These are phyloP conservation scores for Ariopsis seemanni DNA, from an alignment of 2,113 vertebrate species.

Conservation along the genomic window DNA sequence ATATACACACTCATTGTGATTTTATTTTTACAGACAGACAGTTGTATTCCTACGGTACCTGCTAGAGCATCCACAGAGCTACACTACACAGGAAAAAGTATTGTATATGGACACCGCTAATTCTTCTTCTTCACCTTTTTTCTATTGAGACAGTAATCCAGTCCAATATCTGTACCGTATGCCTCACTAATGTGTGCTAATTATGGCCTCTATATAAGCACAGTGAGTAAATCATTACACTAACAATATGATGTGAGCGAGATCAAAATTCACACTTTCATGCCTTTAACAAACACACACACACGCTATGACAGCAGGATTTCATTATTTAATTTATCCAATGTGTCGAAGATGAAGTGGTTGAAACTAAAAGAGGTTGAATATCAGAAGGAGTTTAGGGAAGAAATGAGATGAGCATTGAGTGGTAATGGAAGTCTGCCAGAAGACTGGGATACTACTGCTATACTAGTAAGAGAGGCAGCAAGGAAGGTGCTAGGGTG, in stretches of 20 bases:
- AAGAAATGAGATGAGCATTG: too few relatives aligned
- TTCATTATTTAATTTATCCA: background rate
- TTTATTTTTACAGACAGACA: too few relatives aligned
- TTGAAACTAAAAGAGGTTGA: too few relatives aligned
- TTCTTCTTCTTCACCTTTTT: background rate
- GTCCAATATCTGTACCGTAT: background rate
- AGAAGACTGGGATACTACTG: too few relatives aligned
- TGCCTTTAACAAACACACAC: background rate
- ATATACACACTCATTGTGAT: too few relatives aligned
- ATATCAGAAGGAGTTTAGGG: too few relatives aligned
- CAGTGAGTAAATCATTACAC: constrained; percentile 6
- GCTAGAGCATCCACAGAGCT: too few relatives aligned
- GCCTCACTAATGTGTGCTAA: background rate
- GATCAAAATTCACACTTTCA: background rate
- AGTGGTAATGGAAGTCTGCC: too few relatives aligned
- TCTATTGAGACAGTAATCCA: background rate
- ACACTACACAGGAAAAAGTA: background rate
- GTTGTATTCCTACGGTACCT: too few relatives aligned
- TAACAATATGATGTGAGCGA: background rate
- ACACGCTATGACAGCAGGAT: background rate
- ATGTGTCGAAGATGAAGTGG: too few relatives aligned
- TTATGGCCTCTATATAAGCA: background rate
- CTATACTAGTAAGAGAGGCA: too few relatives aligned
- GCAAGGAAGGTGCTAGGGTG: too few relatives aligned
- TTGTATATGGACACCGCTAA: background rate